These are phyloP conservation scores for Heliconius congener DNA, from an alignment of 1,140 invertebrate species.

Conservation along the genomic window DNA sequence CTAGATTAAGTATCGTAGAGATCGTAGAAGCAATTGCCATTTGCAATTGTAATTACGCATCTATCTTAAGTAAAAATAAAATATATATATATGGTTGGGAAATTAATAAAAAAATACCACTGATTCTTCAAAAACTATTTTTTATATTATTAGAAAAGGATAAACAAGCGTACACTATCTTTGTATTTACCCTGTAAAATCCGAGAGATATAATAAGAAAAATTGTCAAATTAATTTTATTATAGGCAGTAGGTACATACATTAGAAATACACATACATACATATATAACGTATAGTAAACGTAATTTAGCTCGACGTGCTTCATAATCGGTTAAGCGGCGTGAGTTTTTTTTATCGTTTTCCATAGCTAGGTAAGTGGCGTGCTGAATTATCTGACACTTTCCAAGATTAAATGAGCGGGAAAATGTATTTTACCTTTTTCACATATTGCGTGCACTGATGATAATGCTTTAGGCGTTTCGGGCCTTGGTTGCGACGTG, in stretches of 20 bases:
- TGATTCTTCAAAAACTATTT: too few relatives aligned
- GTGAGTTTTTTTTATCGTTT: constrained; percentile 22
- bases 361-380: constrained; percentile 35
- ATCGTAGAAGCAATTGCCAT: too few relatives aligned
- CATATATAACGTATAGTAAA: neutral
- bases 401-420: constrained; percentile 44
- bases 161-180: too few relatives aligned
- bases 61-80: too few relatives aligned
- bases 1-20: too few relatives aligned
- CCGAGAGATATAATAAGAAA: too few relatives aligned
- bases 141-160: too few relatives aligned
- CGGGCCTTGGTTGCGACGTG: constrained; percentile 13
- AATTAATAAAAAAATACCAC: too few relatives aligned
- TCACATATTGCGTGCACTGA: constrained; percentile 35
- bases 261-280: neutral
- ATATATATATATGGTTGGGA: too few relatives aligned
- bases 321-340: constrained; percentile 25
- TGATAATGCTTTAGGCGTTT: constrained; percentile 29
- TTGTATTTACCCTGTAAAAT: too few relatives aligned
- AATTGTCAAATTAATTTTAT: neutral
- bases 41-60: too few relatives aligned
- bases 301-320: neutral
- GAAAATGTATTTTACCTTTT: constrained; percentile 42
- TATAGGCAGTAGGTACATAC: neutral
- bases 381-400: constrained; percentile 41